Percentiles rank a stretch among this genome's conserved stretches.
These are phyloP conservation scores for Pycnomerus fuliginosus DNA, from an alignment of 2,888 invertebrate genomes.

Conservation along the genomic window DNA sequence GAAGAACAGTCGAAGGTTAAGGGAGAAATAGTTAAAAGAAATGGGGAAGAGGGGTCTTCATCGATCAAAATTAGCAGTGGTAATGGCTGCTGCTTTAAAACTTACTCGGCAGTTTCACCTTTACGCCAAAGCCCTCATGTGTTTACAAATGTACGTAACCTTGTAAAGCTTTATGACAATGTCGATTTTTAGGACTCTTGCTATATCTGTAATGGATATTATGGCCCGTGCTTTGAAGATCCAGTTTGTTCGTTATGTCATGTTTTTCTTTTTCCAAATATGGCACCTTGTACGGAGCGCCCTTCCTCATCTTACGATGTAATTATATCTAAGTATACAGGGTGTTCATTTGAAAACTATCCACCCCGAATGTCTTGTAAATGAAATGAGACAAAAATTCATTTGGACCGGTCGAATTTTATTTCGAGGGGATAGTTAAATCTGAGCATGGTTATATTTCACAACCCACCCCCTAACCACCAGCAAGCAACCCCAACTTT, in stretches of 20 bases:
- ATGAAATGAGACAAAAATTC: too few species aligned
- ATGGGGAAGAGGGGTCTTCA: too few species aligned
- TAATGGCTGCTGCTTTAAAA: constrained; percentile 6
- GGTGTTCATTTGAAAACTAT: too few species aligned
- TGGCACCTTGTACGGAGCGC: constrained; percentile 44
- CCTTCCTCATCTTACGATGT: constrained; percentile 52
- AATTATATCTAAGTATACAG: constrained; percentile 5
- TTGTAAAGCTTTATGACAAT: constrained; percentile 1
- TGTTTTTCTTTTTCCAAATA: constrained; percentile 84
- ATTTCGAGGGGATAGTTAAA: too few species aligned
- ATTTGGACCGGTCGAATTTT: too few species aligned
- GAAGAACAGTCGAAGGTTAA: constrained; percentile 11
- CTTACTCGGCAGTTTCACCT: too few species aligned
- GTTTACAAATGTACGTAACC: constrained; percentile 2
- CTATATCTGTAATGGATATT: constrained; percentile 87
- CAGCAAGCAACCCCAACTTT: too few species aligned
- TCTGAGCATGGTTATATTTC: too few species aligned
- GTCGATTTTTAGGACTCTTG: constrained; percentile 60
- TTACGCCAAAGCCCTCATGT: too few species aligned
- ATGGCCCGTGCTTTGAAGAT: constrained; percentile 87
- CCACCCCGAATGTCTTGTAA: too few species aligned
- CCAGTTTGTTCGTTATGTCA: constrained; percentile 92
- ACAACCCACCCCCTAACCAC: too few species aligned
- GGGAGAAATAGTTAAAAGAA: constrained; percentile 2
- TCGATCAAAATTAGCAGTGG: constrained; percentile 8